These are phyloP conservation scores for Apamea crenata DNA, from an alignment of 2,888 invertebrate genomes.

Conservation along the genomic window DNA sequence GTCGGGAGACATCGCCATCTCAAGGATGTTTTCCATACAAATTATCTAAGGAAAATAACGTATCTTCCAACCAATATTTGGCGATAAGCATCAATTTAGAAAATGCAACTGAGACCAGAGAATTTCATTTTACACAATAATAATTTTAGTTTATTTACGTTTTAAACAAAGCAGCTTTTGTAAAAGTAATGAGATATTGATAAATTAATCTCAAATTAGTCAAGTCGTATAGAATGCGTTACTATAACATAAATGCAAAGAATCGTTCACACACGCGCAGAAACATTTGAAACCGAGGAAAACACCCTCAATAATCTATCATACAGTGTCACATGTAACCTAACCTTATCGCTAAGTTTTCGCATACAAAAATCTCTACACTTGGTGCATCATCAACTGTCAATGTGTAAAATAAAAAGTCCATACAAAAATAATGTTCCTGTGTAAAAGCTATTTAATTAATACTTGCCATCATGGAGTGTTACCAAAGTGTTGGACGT, in stretches of 20 bases:
- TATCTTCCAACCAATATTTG: constrained; percentile 6
- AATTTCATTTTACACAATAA: constrained; percentile 15
- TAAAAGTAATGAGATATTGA: constrained; percentile 15
- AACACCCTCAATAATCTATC: constrained; percentile 73
- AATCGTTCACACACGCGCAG: constrained; percentile 61
- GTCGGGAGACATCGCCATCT: constrained; percentile 60
- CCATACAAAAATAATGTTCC: constrained; percentile 85
- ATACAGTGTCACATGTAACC: constrained; percentile 69
- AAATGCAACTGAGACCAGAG: constrained; percentile 52
- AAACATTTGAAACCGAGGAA: constrained; percentile 65
- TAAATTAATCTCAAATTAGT: constrained; percentile 47
- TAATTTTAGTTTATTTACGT: constrained; percentile 19
- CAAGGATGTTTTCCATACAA: constrained; percentile 75
- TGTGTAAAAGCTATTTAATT: constrained; percentile 74
- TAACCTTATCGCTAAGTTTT: constrained; percentile 75
- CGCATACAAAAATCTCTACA: constrained; percentile 81
- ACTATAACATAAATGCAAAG: constrained; percentile 62
- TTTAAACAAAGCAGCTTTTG: constrained; percentile 23
- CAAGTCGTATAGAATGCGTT: constrained; percentile 41
- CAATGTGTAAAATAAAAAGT: constrained; percentile 76
- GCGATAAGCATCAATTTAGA: constrained; percentile 17
- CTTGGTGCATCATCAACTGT: constrained; percentile 79
- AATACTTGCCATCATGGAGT: constrained; percentile 80
- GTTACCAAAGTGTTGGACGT: constrained; percentile 65
- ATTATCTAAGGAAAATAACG: constrained; percentile 30